Evolutionary conservation across 2,888 invertebrate genomes (phyloP), one percentile per base, ranked within the genome.

Genomic region (Cephalotes varians): DNA sequence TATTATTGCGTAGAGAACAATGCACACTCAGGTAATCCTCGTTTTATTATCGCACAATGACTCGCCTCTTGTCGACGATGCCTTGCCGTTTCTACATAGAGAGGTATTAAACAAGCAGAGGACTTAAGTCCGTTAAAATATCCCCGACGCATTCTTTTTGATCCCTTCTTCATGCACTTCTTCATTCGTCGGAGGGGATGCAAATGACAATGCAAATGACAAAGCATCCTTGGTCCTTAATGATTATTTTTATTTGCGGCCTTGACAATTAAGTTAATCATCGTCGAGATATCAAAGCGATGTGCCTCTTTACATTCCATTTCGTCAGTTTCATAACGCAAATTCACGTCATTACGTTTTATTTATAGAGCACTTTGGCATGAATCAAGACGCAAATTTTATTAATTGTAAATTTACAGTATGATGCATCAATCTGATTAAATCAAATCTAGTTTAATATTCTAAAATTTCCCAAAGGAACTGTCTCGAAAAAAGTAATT

Each of bases 41-140:
- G 89, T 93, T 92, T 91, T 92, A 92, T 91, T 89, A 88, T 88
- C 86, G 87, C 87, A 87, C 92, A 92, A 93, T 92, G 88, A 90
- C 84, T 87, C 86, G 82, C 84, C 76, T 54, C 40, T 76, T 76
- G 67, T 65, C 85, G 89, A 86, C 86, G 90, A 86, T 90, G 87
- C 88, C 87, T 89, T 85, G 85, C 86, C 87, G 80, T 84, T 79
- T 44, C 87, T 87, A 81, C 86, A 93, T 91, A 93, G 92, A 93
- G 90, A 90, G 89, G 87, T 90, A 93, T 92, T 92, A 92, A 93
- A 92, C 91, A 88, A 91, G 90, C 86, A 89, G 87, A n/a, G n/a
- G n/a, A 90, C 90, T 90, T 90, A 88, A 86, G 87, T 86, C 85
- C 85, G 87, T 89, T 87, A 81, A 87, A 86, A 73, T 56, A 34